These are phyloP conservation scores for Pithys albifrons DNA, from an alignment of 2,113 vertebrate species.

Conservation along the genomic window DNA sequence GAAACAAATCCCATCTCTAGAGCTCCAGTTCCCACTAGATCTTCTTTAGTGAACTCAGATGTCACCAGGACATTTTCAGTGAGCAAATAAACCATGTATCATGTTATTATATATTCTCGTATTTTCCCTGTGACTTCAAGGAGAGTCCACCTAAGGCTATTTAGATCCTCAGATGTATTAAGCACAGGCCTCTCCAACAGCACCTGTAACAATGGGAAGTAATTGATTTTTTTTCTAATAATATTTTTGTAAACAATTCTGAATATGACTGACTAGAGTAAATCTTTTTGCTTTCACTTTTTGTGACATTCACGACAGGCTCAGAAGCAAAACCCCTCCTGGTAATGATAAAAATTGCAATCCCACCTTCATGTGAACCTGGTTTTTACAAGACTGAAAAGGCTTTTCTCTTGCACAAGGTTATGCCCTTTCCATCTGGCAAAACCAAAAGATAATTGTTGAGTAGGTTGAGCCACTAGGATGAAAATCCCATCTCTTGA, in stretches of 20 bases:
- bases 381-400: not conserved
- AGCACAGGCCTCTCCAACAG: not conserved
- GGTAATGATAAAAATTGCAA: not conserved
- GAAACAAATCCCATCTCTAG: not conserved
- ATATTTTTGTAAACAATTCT: not conserved
- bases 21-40: slow-evolving; percentile 36
- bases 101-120: not conserved
- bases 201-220: not conserved
- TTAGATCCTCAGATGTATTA: not conserved
- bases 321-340: not conserved
- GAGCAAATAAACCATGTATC: slow-evolving; percentile 60
- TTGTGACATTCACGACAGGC: not conserved
- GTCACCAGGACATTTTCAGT: slow-evolving; percentile 59
- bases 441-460: slow-evolving; percentile 5
- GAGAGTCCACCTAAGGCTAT: not conserved
- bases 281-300: not conserved
- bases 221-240: not conserved
- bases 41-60: slow-evolving; percentile 55
- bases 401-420: not conserved
- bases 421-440: not conserved
- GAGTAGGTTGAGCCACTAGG: not conserved
- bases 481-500: not conserved
- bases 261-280: not conserved
- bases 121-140: not conserved
- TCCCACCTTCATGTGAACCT: not conserved